A percentile compares a stretch with the other conserved stretches of the same genome.
phyloP scores from a whole-genome alignment of 2,113 vertebrate species.

The Pavo muticus region DNA sequence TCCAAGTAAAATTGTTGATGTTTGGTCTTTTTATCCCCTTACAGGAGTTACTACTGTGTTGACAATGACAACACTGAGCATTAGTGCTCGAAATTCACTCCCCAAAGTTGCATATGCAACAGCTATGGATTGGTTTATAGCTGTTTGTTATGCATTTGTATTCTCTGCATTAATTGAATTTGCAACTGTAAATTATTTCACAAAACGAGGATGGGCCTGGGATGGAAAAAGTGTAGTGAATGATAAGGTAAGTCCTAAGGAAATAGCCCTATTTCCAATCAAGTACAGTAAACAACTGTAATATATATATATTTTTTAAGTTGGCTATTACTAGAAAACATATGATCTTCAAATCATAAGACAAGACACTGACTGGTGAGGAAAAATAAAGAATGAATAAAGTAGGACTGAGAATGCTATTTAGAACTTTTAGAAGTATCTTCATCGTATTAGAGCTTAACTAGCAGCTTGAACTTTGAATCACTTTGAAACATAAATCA shows the following conservation, averaged over 20 bases:
- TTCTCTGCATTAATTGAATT: constrained; percentile 98
- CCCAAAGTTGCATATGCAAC: constrained; percentile 98
- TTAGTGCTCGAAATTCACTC: constrained; percentile 95
- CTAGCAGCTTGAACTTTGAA: not conserved
- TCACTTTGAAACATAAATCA: not conserved
- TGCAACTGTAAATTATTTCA: constrained; percentile 99
- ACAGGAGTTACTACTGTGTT: constrained; percentile 96
- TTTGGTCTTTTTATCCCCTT: constrained; percentile 1
- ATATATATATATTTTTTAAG: not conserved
- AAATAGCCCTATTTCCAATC: not conserved
- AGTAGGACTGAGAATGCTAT: not conserved
- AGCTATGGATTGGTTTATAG: constrained; percentile 99
- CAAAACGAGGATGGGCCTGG: constrained; percentile 99
- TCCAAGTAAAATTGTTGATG: not conserved
- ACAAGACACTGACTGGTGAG: not conserved
- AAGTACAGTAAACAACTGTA: not conserved
- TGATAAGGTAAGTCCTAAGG: constrained; percentile 90
- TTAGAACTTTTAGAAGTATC: not conserved
- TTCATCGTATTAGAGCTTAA: not conserved
- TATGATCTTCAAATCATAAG: not conserved
- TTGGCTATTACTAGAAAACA: not conserved
- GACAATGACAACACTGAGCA: constrained; percentile 97
- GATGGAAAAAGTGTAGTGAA: constrained; percentile 97
- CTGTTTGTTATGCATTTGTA: constrained; percentile 97
- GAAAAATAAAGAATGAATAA: not conserved